These are phyloP conservation scores for Noctua comes DNA, from an alignment of 2,888 invertebrate genomes.

Conservation along the genomic window DNA sequence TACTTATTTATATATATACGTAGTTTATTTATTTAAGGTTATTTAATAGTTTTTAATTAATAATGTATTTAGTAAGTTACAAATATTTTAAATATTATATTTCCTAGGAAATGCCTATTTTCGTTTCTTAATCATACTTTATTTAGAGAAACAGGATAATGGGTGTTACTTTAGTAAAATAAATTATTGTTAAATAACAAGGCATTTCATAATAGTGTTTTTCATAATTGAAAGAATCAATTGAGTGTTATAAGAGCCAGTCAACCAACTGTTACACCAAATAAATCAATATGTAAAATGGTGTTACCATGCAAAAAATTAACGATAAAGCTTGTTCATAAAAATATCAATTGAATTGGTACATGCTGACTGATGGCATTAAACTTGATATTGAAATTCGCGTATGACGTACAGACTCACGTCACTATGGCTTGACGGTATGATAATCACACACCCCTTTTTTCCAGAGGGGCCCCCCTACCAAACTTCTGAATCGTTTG, in stretches of 20 bases:
- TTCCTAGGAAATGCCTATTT: neutral
- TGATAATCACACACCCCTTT: neutral
- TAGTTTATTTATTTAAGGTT: too few relatives aligned
- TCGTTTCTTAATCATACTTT: neutral
- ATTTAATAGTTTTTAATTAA: too few relatives aligned
- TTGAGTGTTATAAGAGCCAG: neutral
- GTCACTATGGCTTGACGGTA: neutral
- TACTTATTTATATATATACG: too few relatives aligned
- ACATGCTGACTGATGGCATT: neutral
- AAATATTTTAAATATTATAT: neutral
- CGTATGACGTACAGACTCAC: neutral
- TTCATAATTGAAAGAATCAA: neutral
- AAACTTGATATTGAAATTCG: neutral
- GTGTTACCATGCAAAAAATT: neutral
- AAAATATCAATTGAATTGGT: neutral
- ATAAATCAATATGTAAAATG: conserved; percentile 1
- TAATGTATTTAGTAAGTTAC: too few relatives aligned
- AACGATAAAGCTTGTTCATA: neutral
- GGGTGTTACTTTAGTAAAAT: neutral
- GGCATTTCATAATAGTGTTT: neutral
- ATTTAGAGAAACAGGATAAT: neutral
- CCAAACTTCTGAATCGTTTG: neutral
- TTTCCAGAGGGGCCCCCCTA: too few relatives aligned
- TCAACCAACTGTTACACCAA: neutral
- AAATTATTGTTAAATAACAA: neutral